Conservation (phyloP, 2,797 vertebrate genomes). For the Coreius guichenoti region DNA sequence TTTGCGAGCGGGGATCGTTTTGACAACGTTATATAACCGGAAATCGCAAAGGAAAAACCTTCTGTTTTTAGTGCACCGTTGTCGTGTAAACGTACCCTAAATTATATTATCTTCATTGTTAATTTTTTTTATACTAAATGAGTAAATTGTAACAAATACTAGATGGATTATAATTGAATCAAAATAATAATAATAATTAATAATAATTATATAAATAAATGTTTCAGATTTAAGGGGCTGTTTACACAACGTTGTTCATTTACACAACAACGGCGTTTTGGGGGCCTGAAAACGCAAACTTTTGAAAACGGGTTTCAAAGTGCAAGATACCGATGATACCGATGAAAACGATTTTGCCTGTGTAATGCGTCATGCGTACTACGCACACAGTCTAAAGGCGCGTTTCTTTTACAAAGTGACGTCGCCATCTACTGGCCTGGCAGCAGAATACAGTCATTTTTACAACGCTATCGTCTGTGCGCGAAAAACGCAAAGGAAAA, state of each 20-base stretch:
- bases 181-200: too few relatives aligned
- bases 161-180: not conserved
- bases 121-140: not conserved
- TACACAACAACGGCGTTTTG: not conserved
- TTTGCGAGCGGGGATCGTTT: too few relatives aligned
- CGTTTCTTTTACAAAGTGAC: not conserved
- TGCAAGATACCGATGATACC: too few relatives aligned
- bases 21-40: too few relatives aligned
- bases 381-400: too few relatives aligned
- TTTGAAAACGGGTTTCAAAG: not conserved
- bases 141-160: not conserved
- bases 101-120: not conserved
- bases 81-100: not conserved
- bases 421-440: not conserved
- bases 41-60: not conserved
- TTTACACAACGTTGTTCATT: too few relatives aligned
- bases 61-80: not conserved
- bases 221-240: too few relatives aligned
- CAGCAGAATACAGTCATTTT: not conserved
- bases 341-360: not conserved
- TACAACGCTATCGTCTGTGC: not conserved
- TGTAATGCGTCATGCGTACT: too few relatives aligned
- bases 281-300: not conserved
- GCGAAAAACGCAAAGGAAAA: not conserved
- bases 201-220: too few relatives aligned